These are phyloP conservation scores for Marmota flaviventris DNA, from an alignment of 2,113 vertebrate species.

Conservation along the genomic window DNA sequence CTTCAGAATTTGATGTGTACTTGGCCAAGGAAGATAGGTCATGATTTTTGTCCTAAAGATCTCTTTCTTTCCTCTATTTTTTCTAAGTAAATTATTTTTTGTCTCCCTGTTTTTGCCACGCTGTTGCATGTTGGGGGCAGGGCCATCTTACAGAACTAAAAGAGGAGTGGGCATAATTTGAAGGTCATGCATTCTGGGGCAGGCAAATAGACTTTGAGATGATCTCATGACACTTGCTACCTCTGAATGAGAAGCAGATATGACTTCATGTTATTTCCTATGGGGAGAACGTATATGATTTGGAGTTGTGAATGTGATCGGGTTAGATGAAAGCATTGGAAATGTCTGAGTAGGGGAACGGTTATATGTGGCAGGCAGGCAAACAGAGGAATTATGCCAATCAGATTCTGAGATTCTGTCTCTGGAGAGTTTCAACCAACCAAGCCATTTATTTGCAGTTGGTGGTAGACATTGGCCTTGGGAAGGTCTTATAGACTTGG, in stretches of 20 bases:
- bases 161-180: neutral
- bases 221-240: neutral
- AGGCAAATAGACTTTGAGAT: neutral
- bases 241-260: neutral
- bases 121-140: neutral
- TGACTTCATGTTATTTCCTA: neutral
- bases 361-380: neutral
- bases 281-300: neutral
- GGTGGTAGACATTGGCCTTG: neutral
- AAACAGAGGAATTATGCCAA: neutral
- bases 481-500: neutral
- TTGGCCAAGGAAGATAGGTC: neutral
- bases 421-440: neutral
- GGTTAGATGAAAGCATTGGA: neutral
- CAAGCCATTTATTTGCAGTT: neutral
- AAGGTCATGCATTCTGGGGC: neutral
- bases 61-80: neutral
- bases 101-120: neutral
- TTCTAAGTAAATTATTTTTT: neutral
- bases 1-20: neutral
- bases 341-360: neutral
- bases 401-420: conserved; percentile 11
- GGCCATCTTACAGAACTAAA: neutral
- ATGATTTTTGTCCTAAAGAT: neutral
- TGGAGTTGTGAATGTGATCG: neutral